Base-by-base conservation (phyloP, 2,797 vertebrate genomes). In the Darevskia nairensis region DNA sequence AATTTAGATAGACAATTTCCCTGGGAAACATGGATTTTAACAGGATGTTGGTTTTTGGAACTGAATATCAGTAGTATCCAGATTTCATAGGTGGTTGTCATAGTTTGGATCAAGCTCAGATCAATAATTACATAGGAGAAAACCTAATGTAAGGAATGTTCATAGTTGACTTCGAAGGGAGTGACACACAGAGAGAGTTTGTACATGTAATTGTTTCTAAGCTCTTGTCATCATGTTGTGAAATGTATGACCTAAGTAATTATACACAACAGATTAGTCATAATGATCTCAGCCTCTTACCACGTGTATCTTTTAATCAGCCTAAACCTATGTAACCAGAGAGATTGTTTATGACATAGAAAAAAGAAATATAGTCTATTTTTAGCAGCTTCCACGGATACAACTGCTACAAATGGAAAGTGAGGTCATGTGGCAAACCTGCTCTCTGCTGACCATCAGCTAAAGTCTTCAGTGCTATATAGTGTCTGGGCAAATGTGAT, bases 191-290 rank as follows among this genome's bases (percentile, higher is more conserved):
- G 6, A 76, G 71, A 50, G 85, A 69, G 85, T 46, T 25, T 29
- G 41, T 39, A 39, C 8, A 6, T 11, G 50, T 19, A 29, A 69
- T 64, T 83, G 29, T 69, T 64, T 74, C 59, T 50, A 80, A 80
- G 41, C n/a, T 79, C 21, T 61, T 88, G 86, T 77, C 80, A 76
- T 76, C 76, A 80, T 46, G 8, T 44, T 71, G 35, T 72, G n/a
- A 84, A 89, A 89, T 46, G 11, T 29, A 64, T 72, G 68, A 80
- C 29, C 35, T 80, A 80, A 74, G 75, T 77, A 84, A 61, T 71
- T 59, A 78, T 25, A 87, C 15, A 27, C 21, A 79, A 84, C n/a
- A 61, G 46, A 80, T 72, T 72, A 68, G 71, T 59, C 21, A 59
- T 68, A 32, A n/a, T 79, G 29, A 74, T 23, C 76, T 88, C 85